Percentiles rank a stretch among this genome's conserved stretches.
Conservation (phyloP, 2,113 vertebrate species). For the Calonectris borealis region DNA sequence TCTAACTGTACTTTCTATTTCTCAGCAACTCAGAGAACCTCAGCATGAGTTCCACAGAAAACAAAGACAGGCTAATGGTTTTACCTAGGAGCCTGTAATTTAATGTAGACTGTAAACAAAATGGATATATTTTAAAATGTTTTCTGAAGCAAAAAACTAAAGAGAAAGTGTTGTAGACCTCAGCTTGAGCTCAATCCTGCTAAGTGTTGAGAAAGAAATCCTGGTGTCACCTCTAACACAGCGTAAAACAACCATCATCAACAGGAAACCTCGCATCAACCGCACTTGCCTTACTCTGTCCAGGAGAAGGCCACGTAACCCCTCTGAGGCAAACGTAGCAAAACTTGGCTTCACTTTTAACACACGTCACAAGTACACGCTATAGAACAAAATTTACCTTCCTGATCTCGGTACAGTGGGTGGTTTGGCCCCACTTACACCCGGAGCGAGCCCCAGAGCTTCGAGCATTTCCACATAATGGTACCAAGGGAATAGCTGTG, state of each 20-base stretch:
- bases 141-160: background rate
- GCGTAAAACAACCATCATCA: accelerated
- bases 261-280: background rate
- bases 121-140: background rate
- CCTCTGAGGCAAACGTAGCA: background rate
- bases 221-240: background rate
- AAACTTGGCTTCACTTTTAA: background rate
- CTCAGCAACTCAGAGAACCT: background rate
- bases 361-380: accelerated
- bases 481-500: background rate
- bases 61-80: background rate
- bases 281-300: background rate
- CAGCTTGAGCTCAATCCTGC: background rate
- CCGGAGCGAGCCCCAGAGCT: background rate
- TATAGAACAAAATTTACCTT: background rate
- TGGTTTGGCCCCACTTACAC: background rate
- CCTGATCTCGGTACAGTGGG: background rate
- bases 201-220: background rate
- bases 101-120: background rate
- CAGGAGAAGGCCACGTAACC: background rate
- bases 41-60: background rate
- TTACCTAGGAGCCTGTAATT: background rate
- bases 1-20: background rate
- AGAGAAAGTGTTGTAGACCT: background rate
- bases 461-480: background rate